These are phyloP conservation scores for human DNA, from an alignment of 2,113 vertebrate species.

Conservation along the genomic window GRCh38 chr2:103199501-103200000, in stretches of 20 bases:
- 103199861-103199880: not conserved
- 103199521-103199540: too few species aligned
- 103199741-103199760: not conserved
- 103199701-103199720: too few species aligned
- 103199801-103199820: not conserved
- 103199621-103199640: not conserved
- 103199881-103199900: not conserved
- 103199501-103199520: not conserved
- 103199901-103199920: not conserved
- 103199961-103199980: not conserved
- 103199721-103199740: not conserved
- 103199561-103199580: not conserved
- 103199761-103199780: not conserved
- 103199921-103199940: not conserved
- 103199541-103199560: not conserved
- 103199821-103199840: not conserved
- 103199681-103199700: not conserved
- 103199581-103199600: too few species aligned
- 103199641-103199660: not conserved
- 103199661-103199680: not conserved
- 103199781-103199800: constrained; percentile 14
- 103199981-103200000: not conserved
- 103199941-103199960: not conserved
- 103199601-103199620: not conserved
- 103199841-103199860: not conserved